A percentile compares a stretch with the other conserved stretches of the same genome.
These are phyloP conservation scores for Hemicrepidius hirtus DNA, from an alignment of 2,888 invertebrate species.

Conservation along the genomic window DNA sequence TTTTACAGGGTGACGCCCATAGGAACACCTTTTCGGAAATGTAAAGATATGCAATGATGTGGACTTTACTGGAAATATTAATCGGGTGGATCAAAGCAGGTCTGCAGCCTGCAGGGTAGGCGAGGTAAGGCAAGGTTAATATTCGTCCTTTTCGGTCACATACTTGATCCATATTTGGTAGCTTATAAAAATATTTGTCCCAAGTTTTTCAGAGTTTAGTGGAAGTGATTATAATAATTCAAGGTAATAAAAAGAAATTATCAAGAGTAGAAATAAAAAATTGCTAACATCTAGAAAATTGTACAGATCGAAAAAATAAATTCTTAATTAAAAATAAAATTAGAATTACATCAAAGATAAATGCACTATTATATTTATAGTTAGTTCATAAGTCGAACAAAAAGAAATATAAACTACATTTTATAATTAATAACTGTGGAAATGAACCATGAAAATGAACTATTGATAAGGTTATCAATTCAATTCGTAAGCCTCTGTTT, in stretches of 20 bases:
- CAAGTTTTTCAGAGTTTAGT: background rate
- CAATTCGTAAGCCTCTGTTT: background rate
- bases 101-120: conserved; percentile 22
- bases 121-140: conserved; percentile 21
- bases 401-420: too few relatives aligned
- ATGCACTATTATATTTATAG: too few relatives aligned
- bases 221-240: background rate
- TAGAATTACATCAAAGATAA: too few relatives aligned
- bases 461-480: background rate
- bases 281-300: too few relatives aligned
- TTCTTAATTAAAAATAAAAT: too few relatives aligned
- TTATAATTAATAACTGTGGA: too few relatives aligned
- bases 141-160: conserved; percentile 22
- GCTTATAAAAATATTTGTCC: background rate
- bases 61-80: conserved; percentile 2
- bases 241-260: too few relatives aligned
- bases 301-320: too few relatives aligned
- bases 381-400: too few relatives aligned
- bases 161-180: conserved; percentile 7
- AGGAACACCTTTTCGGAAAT: conserved; percentile 28
- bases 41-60: conserved; percentile 24
- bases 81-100: conserved; percentile 27
- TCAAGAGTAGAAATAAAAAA: too few relatives aligned
- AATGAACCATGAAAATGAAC: background rate
- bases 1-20: conserved; percentile 12